phyloP scores from a whole-genome alignment of 1,140 invertebrate genomes.

The Aphaenogaster rudis region DNA sequence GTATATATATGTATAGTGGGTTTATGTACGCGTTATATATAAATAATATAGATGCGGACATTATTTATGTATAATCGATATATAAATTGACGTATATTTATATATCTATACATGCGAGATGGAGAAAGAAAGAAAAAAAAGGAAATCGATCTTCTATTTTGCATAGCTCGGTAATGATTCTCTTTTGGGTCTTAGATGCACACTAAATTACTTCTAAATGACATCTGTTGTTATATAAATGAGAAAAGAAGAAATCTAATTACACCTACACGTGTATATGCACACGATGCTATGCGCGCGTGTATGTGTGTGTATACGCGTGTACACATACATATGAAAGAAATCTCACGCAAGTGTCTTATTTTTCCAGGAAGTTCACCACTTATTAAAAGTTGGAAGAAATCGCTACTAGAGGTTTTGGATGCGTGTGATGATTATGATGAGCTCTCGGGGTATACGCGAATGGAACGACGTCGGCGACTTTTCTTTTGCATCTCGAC shows the following conservation, averaged over 20 bases:
- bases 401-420: conserved; percentile 71
- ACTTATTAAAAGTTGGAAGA: conserved; percentile 76
- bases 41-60: conserved; percentile 74
- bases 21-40: conserved; percentile 82
- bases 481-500: neutral
- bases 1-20: conserved; percentile 81
- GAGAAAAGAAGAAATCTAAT: conserved; percentile 71
- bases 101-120: conserved; percentile 78
- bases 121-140: conserved; percentile 75
- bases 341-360: conserved; percentile 83
- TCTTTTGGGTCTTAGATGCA: conserved; percentile 85
- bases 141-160: conserved; percentile 86
- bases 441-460: neutral
- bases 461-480: conserved; percentile 7
- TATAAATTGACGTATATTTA: conserved; percentile 79
- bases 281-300: conserved; percentile 60
- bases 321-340: conserved; percentile 77
- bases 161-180: conserved; percentile 85
- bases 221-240: conserved; percentile 80
- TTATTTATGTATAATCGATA: conserved; percentile 81
- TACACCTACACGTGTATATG: conserved; percentile 69
- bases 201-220: conserved; percentile 85
- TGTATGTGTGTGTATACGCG: conserved; percentile 70
- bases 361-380: conserved; percentile 81
- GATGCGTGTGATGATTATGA: conserved; percentile 12